Conservation (phyloP, 2,797 vertebrate species). For the Schizopygopsis malacanthus region DNA sequence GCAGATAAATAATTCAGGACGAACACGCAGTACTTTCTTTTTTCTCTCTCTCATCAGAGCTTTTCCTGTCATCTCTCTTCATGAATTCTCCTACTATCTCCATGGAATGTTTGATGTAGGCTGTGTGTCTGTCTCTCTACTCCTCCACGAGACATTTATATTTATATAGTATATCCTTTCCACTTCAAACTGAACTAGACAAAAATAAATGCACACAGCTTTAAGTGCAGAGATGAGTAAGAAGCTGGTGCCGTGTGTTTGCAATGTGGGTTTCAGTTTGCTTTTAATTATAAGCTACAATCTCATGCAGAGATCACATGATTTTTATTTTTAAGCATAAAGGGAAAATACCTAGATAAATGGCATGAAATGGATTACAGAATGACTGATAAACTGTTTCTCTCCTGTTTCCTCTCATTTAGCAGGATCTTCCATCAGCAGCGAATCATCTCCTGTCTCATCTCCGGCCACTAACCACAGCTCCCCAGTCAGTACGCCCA, state of each 20-base stretch:
- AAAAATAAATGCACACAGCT: background rate
- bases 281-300: background rate
- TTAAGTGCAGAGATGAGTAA: background rate
- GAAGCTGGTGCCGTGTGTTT: background rate
- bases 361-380: background rate
- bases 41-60: conserved; percentile 18
- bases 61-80: conserved; percentile 23
- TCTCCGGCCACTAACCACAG: conserved; percentile 98
- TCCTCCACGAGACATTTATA: background rate
- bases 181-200: background rate
- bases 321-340: background rate
- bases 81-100: conserved; percentile 8
- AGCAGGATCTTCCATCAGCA: conserved; percentile 86
- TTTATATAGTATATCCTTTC: conserved; percentile 11
- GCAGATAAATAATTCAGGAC: background rate
- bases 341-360: background rate
- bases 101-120: conserved; percentile 11
- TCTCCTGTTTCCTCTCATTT: background rate
- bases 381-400: background rate
- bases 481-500: conserved; percentile 95
- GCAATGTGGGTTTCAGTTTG: background rate
- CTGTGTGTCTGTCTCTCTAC: background rate
- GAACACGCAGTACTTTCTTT: conserved; percentile 14
- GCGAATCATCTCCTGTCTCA: conserved; percentile 95
- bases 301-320: background rate